Percentiles rank a stretch among this genome's conserved stretches.
Conservation (phyloP, 2,113 vertebrate genomes). For the Poecile atricapillus region DNA sequence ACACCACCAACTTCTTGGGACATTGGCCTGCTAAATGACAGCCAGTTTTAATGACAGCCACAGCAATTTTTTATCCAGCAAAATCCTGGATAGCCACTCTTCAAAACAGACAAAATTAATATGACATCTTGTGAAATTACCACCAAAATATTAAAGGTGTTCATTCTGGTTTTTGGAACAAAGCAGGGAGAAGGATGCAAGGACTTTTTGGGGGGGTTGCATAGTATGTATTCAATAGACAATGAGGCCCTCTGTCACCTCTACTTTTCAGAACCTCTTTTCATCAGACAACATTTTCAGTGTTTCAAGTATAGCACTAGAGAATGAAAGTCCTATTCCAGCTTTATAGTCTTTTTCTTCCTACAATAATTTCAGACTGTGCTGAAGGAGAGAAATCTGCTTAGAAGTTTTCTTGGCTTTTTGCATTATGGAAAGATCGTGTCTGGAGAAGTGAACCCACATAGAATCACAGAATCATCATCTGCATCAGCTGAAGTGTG, state of each 20-base stretch:
- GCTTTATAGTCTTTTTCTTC: background rate
- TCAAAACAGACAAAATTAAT: background rate
- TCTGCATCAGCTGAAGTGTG: background rate
- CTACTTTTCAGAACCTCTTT: background rate
- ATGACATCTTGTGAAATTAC: background rate
- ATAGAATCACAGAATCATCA: background rate
- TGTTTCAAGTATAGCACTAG: background rate
- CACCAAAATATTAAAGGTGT: background rate
- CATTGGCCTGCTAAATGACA: background rate
- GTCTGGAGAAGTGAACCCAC: background rate
- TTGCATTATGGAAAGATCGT: background rate
- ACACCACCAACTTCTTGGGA: background rate
- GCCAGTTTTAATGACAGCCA: background rate
- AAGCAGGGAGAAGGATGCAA: background rate
- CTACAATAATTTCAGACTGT: background rate
- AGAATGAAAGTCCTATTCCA: background rate
- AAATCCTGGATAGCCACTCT: background rate
- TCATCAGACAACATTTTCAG: background rate
- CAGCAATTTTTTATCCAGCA: background rate
- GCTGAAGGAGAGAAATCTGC: background rate
- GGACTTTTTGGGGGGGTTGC: background rate
- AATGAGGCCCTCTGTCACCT: background rate
- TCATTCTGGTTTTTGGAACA: background rate
- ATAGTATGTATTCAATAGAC: background rate
- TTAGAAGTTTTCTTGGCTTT: background rate